phyloP scores from a whole-genome alignment of 2,888 invertebrate genomes.

The Campoletis raptor region DNA sequence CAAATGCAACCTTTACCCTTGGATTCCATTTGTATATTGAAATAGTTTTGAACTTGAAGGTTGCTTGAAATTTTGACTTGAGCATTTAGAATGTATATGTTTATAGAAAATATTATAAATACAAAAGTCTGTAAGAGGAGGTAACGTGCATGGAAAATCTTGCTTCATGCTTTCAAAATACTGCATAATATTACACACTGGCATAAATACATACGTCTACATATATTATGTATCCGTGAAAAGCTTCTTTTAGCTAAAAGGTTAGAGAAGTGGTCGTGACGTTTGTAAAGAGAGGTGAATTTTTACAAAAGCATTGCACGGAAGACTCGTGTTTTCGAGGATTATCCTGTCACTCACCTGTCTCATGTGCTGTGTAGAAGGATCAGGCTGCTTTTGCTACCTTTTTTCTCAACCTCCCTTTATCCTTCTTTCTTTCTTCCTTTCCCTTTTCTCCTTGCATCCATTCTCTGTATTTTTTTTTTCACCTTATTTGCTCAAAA shows the following conservation, averaged over 20 bases:
- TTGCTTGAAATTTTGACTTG: neutral
- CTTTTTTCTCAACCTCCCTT: neutral
- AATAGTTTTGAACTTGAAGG: neutral
- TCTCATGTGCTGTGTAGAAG: slow-evolving; percentile 31
- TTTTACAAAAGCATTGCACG: slow-evolving; percentile 48
- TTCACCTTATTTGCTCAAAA: slow-evolving; percentile 4
- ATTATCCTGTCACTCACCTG: slow-evolving; percentile 65
- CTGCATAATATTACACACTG: slow-evolving; percentile 8
- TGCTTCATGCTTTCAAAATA: neutral
- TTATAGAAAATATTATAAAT: slow-evolving; percentile 3
- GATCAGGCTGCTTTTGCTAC: slow-evolving; percentile 36
- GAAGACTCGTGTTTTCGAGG: slow-evolving; percentile 62
- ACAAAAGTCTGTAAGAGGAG: neutral
- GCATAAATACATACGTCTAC: slow-evolving; percentile 3
- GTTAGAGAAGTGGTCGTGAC: slow-evolving; percentile 56
- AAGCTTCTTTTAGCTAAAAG: slow-evolving; percentile 48
- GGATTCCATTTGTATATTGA: neutral
- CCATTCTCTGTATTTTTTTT: neutral
- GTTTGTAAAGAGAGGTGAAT: slow-evolving; percentile 42
- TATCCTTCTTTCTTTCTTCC: neutral
- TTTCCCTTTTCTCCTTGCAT: neutral
- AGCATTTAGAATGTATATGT: neutral
- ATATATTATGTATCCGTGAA: slow-evolving; percentile 6
- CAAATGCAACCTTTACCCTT: neutral
- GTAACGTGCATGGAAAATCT: slow-evolving; percentile 2